Evolutionary conservation across 2,888 invertebrate genomes (phyloP), one percentile per base, ranked within the genome.

Genomic region (Liopterus haemorrhoidalis): DNA sequence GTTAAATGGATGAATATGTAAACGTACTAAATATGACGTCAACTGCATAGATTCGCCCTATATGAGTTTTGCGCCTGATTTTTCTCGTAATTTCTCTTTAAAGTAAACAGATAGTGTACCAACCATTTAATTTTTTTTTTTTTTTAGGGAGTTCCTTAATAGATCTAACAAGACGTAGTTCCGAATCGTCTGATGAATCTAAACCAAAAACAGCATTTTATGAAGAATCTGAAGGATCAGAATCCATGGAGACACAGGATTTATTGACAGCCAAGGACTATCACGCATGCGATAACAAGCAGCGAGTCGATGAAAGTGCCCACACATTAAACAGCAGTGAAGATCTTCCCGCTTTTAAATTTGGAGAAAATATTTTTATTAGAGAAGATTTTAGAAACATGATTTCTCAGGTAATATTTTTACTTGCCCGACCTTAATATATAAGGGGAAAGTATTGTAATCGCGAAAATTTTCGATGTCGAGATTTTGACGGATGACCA

Each of bases 371-470:
- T 41, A 44, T 64, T 35, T 69, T 67, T 44, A 59, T 68, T 2
- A 52, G 67, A 9, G 66, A 67, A 51, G 67, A 68, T 47, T 66
- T 68, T 44, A 52, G 65, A 19, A 60, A 67, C 52, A 59, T 61
- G 58, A 51, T 66, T 15, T 56, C 59, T 3, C 56, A 57, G 38
- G 63, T 59, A n/a, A 41, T 63, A 5, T 32, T 8, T 32, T n/a
- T 8, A 15, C 16, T 28, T 9, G 28, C 11, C 11, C 11, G 5
- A n/a, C 5, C 6, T 28, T 28, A 11, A 6, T 5, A 28, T 8
- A 5, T n/a, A 28, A 9, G 5, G 11, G 11, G 11, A 6, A 5
- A 11, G 11, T 5, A 11, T 5, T 8, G 28, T 5, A 9, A n/a
- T 28, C 12, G 6, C 11, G 9, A 9, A n/a, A 5, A 11, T 6